Base-by-base conservation (phyloP, 1,140 invertebrate species). In the Zaprionus gabonicus region DNA sequence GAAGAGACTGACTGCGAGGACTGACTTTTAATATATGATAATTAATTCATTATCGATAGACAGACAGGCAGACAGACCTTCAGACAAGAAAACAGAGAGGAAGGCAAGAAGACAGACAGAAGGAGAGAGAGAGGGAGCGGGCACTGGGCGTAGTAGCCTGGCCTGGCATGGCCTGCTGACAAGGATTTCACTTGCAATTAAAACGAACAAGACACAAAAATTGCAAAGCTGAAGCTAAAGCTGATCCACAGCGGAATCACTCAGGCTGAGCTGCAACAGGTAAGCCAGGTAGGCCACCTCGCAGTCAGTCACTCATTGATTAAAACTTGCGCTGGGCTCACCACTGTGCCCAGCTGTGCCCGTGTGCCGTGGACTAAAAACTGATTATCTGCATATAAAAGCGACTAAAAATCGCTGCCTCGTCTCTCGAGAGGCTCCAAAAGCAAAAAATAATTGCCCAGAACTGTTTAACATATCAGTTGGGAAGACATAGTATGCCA, bases 111-210 rank as follows among this genome's bases (percentile, higher is more conserved):
- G 77, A 63, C 70, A 73, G 53, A 75, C 36, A 20, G 20, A 20
- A n/a, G n/a, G 20, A 20, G 20, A 20, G 20, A 20, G 20, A 20
- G 20, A 20, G 20, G 44, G 20, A n/a, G 4, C 2, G 15, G 38
- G 4, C 15, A 49, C 55, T 25, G 69, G 46, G 31, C 46, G 71
- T 38, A 76, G 71, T 70, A 71, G 31, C 68, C 51, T 41, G n/a
- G n/a, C 0, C 7, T 44, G 69, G n/a, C 0, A 3, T 44, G 69
- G n/a, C 0, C 7, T 44, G 69, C 81, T 88, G 85, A 88, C 81
- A 90, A 88, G 85, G 85, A 90, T 90, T 90, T 90, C 85, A 85
- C 85, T 90, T 91, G 85, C 85, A 90, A 90, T 90, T 90, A 90
- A 90, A 90, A 91, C 70, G 86, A 90, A 91, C 85, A 91, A 90